A percentile compares a stretch with the other conserved stretches of the same genome.
Conservation (phyloP, 2,113 vertebrate species). For the Plecturocebus donacophilus region DNA sequence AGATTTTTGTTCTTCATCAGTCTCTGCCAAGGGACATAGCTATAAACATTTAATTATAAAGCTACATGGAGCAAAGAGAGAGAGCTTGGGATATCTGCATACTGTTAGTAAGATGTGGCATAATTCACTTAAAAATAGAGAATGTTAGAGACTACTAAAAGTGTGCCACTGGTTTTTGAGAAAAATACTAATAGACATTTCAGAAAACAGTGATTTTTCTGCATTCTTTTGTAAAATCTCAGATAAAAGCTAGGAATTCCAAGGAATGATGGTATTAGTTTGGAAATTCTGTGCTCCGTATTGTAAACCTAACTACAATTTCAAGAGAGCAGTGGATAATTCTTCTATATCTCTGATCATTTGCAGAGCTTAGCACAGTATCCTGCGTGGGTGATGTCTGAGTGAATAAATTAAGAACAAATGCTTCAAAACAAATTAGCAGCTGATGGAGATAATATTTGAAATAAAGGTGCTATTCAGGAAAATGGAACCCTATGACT, state of each 20-base stretch:
- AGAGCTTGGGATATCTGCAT: not conserved
- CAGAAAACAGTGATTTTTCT: not conserved
- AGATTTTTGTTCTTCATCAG: constrained; percentile 28
- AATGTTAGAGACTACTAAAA: not conserved
- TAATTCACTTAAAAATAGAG: constrained; percentile 32
- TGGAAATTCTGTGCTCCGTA: not conserved
- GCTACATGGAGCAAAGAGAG: constrained; percentile 30
- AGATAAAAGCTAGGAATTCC: not conserved
- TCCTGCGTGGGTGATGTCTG: not conserved
- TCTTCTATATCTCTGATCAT: not conserved
- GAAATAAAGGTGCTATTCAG: not conserved
- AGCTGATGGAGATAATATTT: not conserved
- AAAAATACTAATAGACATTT: not conserved
- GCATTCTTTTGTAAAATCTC: not conserved
- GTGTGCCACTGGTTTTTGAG: not conserved
- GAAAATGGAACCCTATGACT: not conserved
- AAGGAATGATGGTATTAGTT: not conserved
- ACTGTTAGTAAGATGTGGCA: not conserved
- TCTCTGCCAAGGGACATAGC: not conserved
- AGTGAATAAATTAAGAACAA: not conserved
- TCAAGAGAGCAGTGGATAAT: not conserved
- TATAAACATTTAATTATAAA: constrained; percentile 52
- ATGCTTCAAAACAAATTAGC: not conserved
- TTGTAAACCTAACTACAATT: not conserved
- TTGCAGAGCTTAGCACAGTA: not conserved